Evolutionary conservation across 1,140 invertebrate genomes (phyloP), one percentile per base, ranked within the genome.

Genomic region (Drosophila lowei): DNA sequence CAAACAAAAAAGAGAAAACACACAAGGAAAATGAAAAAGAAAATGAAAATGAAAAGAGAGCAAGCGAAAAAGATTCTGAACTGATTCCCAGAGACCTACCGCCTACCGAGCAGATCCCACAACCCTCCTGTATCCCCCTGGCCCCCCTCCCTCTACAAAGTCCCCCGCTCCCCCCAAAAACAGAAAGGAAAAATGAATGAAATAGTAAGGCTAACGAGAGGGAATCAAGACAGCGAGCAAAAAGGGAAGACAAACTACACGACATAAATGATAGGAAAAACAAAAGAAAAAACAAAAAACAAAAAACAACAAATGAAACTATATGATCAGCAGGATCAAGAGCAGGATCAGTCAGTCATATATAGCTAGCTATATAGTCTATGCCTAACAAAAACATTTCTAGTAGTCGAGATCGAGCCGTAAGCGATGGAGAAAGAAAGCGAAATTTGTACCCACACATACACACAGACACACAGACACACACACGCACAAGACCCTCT

Each of bases 361-460:
- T 66, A 84, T 67, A 77, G 77, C 68, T 79, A 80, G 66, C 73
- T 86, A 77, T 77, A 72, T 79, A 81, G 59, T 63, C 52, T 63
- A 64, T 64, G 64, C 50, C 71, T 65, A 72, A 75, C 54, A 79
- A 64, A 16, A 38, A 77, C 64, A 77, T 72, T 70, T 70, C 62
- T 61, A 72, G 47, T 52, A 57, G 65, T 50, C 58, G 46, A 64
- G 64, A 57, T 13, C 8, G 38, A 30, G 43, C 52, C 43, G 65
- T 47, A 63, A 60, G 49, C 46, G 94, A 94, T 93, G 92, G 92
- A 93, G 92, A 94, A 93, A 92, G 94, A 93, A 93, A 48, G 50
- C 65, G 52, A 44, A 61, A 46, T 50, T 68, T 55, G 65, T 67
- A 47, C 49, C 47, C 28, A 77, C 42, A 50, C 38, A 68, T 21